A percentile compares a stretch with the other conserved stretches of the same genome.
These are phyloP conservation scores for rabbit (Oryctolagus cuniculus) DNA, from an alignment of 2,113 vertebrate species.

Conservation along the genomic window mOryCun1.1 NC_091444.1:28391501-28392000, in stretches of 20 bases:
- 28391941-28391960: too few species aligned
- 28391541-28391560: neutral
- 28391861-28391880: neutral
- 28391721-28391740: neutral
- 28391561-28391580: neutral
- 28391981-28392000: too few species aligned
- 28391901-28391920: too few species aligned
- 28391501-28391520: neutral
- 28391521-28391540: conserved; percentile 25
- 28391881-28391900: neutral
- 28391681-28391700: neutral
- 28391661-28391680: neutral
- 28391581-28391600: neutral
- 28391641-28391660: neutral
- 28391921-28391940: too few species aligned
- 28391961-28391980: too few species aligned
- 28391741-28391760: neutral
- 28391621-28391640: conserved; percentile 1
- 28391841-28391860: neutral
- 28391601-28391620: neutral
- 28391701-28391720: neutral
- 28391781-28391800: neutral
- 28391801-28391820: neutral
- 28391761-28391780: neutral
- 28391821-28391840: neutral